phyloP scores from a whole-genome alignment of 2,888 invertebrate species.

The Apodemia mormo region DNA sequence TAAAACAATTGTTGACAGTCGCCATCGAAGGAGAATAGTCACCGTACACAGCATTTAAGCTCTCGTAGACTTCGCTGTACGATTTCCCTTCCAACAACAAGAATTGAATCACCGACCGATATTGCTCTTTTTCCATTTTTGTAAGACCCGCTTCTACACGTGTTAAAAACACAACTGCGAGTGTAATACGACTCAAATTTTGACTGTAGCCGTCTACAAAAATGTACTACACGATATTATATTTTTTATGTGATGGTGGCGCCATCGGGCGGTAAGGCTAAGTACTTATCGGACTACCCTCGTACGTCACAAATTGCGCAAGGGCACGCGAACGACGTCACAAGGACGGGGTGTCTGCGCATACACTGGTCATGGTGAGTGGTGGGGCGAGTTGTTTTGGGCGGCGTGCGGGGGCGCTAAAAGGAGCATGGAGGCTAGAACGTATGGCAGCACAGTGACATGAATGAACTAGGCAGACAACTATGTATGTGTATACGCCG shows the following conservation, averaged over 20 bases:
- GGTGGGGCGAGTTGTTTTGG: no score
- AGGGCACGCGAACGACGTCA: no score
- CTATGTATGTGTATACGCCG: no score
- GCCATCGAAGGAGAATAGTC: background rate
- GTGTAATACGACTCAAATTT: slow-evolving; percentile 28
- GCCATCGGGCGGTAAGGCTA: slow-evolving; percentile 25
- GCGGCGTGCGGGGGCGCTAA: no score
- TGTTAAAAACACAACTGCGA: slow-evolving; percentile 30
- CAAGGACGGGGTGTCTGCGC: no score
- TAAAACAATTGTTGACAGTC: background rate
- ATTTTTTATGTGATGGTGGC: slow-evolving; percentile 19
- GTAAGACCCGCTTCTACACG: slow-evolving; percentile 29
- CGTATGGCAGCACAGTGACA: no score
- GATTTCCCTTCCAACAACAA: slow-evolving; percentile 36
- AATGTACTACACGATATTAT: slow-evolving; percentile 21
- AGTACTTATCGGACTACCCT: slow-evolving; percentile 29
- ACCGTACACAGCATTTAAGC: slow-evolving; percentile 29
- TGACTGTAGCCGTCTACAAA: slow-evolving; percentile 25
- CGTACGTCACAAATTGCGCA: no score
- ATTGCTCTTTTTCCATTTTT: slow-evolving; percentile 39
- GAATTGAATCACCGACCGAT: slow-evolving; percentile 24
- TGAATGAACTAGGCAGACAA: no score
- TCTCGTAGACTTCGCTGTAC: slow-evolving; percentile 38
- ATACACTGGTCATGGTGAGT: no score
- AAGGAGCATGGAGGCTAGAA: no score